Conservation (phyloP, 2,113 vertebrate species). For the Trinectes maculatus region DNA sequence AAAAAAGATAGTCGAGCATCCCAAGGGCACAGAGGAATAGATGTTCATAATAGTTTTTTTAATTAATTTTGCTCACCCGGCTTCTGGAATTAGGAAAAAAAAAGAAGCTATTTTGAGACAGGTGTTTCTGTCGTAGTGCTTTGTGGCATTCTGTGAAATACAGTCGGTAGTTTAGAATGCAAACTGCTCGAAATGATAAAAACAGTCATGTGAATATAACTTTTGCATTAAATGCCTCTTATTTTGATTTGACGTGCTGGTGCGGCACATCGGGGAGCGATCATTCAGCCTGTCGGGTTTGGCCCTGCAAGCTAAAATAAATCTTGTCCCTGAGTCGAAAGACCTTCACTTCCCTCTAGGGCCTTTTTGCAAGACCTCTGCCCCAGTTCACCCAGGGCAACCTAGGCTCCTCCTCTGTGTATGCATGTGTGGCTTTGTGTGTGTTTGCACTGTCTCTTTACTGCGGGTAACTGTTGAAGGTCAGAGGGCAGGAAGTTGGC, state of each 20-base stretch:
- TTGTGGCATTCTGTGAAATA: conserved; percentile 32
- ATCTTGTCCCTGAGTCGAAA: conserved; percentile 59
- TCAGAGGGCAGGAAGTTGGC: conserved; percentile 80
- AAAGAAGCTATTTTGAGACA: conserved; percentile 46
- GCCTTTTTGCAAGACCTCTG: conserved; percentile 76
- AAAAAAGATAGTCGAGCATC: conserved; percentile 32
- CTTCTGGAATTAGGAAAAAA: conserved; percentile 43
- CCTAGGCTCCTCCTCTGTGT: conserved; percentile 76
- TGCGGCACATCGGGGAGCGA: conserved; percentile 18
- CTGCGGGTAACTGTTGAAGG: conserved; percentile 75
- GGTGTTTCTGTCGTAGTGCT: conserved; percentile 27
- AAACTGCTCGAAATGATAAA: conserved; percentile 43
- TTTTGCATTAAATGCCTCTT: not conserved
- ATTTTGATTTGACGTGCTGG: conserved; percentile 16
- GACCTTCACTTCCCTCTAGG: conserved; percentile 67
- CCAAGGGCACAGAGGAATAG: conserved; percentile 53
- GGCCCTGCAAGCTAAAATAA: conserved; percentile 56
- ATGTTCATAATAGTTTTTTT: conserved; percentile 47
- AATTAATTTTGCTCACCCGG: conserved; percentile 53
- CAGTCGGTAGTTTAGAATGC: conserved; percentile 7
- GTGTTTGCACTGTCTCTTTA: conserved; percentile 66
- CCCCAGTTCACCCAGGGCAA: conserved; percentile 80
- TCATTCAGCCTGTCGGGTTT: conserved; percentile 51
- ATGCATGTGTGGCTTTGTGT: conserved; percentile 36
- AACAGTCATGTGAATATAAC: too few relatives aligned